A percentile compares a stretch with the other conserved stretches of the same genome.
Evolutionary conservation across 2,888 invertebrate genomes (phyloP).

Genomic region (Cataglyphis rosenhaueri): DNA sequence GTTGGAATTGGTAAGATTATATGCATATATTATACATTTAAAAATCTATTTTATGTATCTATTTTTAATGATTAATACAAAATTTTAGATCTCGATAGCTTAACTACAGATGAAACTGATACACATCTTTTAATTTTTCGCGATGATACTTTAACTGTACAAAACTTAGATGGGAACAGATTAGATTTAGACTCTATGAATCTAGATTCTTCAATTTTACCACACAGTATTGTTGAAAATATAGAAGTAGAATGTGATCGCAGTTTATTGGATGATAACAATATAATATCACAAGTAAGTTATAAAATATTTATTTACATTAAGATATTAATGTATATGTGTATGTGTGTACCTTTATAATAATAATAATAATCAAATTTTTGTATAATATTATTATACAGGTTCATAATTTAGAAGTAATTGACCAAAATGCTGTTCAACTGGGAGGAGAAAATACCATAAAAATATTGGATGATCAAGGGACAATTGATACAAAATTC

Average conservation of each 20-base stretch:
- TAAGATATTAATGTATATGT: not conserved
- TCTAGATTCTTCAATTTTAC: slow-evolving; percentile 80
- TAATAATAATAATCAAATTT: not conserved
- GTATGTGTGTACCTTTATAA: not conserved
- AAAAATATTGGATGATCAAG: slow-evolving; percentile 79
- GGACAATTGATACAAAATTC: slow-evolving; percentile 76
- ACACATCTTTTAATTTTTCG: slow-evolving; percentile 81
- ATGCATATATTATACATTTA: not conserved
- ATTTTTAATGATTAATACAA: not conserved
- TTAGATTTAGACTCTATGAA: slow-evolving; percentile 81
- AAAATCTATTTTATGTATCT: not conserved
- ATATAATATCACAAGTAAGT: slow-evolving; percentile 80
- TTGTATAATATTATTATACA: slow-evolving; percentile 44
- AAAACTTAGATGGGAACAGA: slow-evolving; percentile 79
- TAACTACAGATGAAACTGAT: slow-evolving; percentile 80
- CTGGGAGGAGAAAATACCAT: slow-evolving; percentile 74
- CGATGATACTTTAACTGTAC: slow-evolving; percentile 80
- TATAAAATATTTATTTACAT: not conserved
- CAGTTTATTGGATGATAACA: slow-evolving; percentile 77
- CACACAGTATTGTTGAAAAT: slow-evolving; percentile 78
- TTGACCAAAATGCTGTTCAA: slow-evolving; percentile 77
- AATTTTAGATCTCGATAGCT: slow-evolving; percentile 79
- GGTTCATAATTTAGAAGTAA: slow-evolving; percentile 81
- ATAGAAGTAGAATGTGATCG: slow-evolving; percentile 79
- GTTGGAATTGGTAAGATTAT: slow-evolving; percentile 80